Conservation (phyloP, 2,888 invertebrate species). For the Lumbricus terrestris region DNA sequence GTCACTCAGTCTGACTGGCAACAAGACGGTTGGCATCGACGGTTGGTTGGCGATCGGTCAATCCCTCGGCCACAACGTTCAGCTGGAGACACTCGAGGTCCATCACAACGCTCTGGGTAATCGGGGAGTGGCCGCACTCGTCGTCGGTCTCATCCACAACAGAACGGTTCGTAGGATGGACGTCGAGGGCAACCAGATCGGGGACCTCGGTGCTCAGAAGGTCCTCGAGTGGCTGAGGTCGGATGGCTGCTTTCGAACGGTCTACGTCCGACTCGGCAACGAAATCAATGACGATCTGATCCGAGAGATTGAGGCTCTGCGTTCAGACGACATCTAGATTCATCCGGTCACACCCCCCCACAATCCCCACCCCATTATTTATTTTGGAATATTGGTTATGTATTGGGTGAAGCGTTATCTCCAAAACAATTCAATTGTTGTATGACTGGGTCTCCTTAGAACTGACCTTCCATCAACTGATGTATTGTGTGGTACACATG, state of each 20-base stretch:
- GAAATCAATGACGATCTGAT: background rate
- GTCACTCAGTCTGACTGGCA: slow-evolving; percentile 46
- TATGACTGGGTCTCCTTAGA: background rate
- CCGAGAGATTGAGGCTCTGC: background rate
- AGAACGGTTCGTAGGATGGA: slow-evolving; percentile 43
- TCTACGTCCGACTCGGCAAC: background rate
- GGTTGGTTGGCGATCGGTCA: slow-evolving; percentile 49
- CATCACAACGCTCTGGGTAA: slow-evolving; percentile 50
- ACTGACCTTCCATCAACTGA: background rate
- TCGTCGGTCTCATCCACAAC: slow-evolving; percentile 46
- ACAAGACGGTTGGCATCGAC: slow-evolving; percentile 39
- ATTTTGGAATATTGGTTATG: no score
- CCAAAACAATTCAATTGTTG: background rate
- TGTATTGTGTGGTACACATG: background rate
- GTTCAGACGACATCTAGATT: background rate
- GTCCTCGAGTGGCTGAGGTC: slow-evolving; percentile 44
- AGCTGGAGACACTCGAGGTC: slow-evolving; percentile 44
- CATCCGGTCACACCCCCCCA: no score
- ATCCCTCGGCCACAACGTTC: slow-evolving; percentile 45
- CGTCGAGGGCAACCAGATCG: slow-evolving; percentile 47
- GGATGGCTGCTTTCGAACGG: slow-evolving; percentile 43
- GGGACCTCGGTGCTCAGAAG: slow-evolving; percentile 43
- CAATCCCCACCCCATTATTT: no score
- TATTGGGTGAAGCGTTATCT: background rate
- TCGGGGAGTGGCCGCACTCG: slow-evolving; percentile 44